Conservation (phyloP, 2,797 vertebrate genomes). For the Muraenolepis orangiensis region DNA sequence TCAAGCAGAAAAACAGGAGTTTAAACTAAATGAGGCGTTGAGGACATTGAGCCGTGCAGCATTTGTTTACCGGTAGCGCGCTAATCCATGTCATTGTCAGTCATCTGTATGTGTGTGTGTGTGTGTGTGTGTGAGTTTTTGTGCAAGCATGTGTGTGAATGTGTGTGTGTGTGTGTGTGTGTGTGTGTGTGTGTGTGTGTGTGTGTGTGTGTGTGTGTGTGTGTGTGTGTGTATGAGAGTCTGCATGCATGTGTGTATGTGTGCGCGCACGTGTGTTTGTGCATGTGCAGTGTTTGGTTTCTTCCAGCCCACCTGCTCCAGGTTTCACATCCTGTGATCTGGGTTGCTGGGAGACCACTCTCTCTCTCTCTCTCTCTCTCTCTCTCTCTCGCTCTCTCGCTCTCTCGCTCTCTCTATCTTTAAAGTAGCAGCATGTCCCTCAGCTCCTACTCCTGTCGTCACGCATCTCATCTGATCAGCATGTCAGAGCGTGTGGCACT, state of each 20-base stretch:
- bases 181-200: neutral
- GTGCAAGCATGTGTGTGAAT: too few relatives aligned
- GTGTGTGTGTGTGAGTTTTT: too few relatives aligned
- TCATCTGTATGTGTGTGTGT: too few relatives aligned
- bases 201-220: neutral
- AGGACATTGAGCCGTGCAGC: neutral
- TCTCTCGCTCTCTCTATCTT: neutral
- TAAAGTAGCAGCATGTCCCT: neutral
- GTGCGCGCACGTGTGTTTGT: neutral
- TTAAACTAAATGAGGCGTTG: neutral
- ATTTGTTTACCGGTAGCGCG: neutral
- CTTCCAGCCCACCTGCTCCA: conserved; percentile 10
- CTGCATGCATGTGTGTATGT: neutral
- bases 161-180: too few relatives aligned
- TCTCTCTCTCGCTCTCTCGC: neutral
- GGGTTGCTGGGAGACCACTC: conserved; percentile 10
- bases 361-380: neutral
- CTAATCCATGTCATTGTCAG: neutral
- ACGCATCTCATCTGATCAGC: neutral
- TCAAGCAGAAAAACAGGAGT: neutral
- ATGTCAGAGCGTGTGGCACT: neutral
- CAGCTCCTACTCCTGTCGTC: neutral
- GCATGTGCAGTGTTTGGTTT: neutral
- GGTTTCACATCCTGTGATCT: conserved; percentile 19
- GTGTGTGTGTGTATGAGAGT: neutral